Evolutionary conservation across 2,113 vertebrate genomes (phyloP).

Genomic region (Sprattus sprattus): DNA sequence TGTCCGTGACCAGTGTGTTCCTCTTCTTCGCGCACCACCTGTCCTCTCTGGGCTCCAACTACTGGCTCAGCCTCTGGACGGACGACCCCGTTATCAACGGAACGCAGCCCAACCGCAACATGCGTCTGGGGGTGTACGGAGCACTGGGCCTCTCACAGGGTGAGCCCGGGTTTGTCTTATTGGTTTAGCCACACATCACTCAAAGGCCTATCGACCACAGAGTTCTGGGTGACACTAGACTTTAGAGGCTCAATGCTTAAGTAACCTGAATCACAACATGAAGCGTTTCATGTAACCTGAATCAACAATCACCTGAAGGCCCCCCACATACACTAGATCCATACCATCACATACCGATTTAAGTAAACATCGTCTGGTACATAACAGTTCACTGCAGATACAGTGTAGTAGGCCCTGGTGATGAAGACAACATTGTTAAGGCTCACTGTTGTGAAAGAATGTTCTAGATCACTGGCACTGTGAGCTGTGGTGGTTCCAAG

Average conservation of each 20-base stretch:
- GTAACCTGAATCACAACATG: no score
- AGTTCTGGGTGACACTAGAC: no score
- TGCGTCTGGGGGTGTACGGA: slow-evolving; percentile 87
- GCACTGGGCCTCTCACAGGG: slow-evolving; percentile 86
- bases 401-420: background rate
- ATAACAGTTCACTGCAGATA: background rate
- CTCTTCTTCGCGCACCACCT: slow-evolving; percentile 85
- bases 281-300: no score
- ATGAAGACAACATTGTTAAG: background rate
- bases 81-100: slow-evolving; percentile 89
- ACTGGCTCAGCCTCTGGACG: slow-evolving; percentile 96
- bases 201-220: no score
- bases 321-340: background rate
- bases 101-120: slow-evolving; percentile 78
- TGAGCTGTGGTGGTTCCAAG: background rate
- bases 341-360: background rate
- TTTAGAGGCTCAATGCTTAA: no score
- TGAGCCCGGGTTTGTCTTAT: slow-evolving; percentile 52
- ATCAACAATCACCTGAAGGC: no score
- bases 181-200: no score
- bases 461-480: background rate
- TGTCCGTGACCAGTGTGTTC: slow-evolving; percentile 81
- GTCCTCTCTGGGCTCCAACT: slow-evolving; percentile 85
- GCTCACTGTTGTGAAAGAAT: background rate
- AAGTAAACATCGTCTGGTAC: background rate